Base-by-base conservation (phyloP, 2,113 vertebrate species). In the Myotis davidii region DNA sequence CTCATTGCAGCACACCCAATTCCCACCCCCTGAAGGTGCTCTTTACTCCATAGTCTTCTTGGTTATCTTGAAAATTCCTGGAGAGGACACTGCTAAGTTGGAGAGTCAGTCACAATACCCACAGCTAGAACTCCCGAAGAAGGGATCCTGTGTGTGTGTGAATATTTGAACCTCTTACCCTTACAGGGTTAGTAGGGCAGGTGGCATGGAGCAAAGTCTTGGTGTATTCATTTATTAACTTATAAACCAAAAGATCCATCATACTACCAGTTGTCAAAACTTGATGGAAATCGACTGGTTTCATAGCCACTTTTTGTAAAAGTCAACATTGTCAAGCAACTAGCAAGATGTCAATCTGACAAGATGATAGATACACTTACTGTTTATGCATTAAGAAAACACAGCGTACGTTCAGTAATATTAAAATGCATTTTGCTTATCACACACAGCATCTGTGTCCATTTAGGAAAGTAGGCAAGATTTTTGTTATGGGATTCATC, bases 361-460 rank as follows among this genome's bases (percentile, higher is more conserved):
- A 67, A 67, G 56, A 65, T 39, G 77, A 89, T 67, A 73, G 54
- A 67, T 84, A 27, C 13, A 29, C 86, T 52, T 59, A 70, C 21
- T 77, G 64, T 78, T 37, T 84, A 16, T 54, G 86, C 20, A 2
- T 85, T 88, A 77, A 61, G 76, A 84, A 79, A 50, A 56, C 3
- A 3, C 13, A 16, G 23, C 87, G 2, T 27, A 52, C 34, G 3
- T 54, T 73, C 37, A 45, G 29, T 45, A 65, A 82, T 73, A 85
- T n/a, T 48, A 45, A 91, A 83, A 83, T 92, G 61, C 83, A 61
- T 90, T 85, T 59, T 37, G 9, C 21, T 73, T n/a, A 69, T 92
- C 69, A 34, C 74, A 54, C 45, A 70, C 29, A 81, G 37, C 61
- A 72, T 96, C 67, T 88, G 39, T 82, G 77, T 73, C 65, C 76